Base-by-base conservation (phyloP, 2,113 vertebrate genomes). In the Chloropsis hardwickii region DNA sequence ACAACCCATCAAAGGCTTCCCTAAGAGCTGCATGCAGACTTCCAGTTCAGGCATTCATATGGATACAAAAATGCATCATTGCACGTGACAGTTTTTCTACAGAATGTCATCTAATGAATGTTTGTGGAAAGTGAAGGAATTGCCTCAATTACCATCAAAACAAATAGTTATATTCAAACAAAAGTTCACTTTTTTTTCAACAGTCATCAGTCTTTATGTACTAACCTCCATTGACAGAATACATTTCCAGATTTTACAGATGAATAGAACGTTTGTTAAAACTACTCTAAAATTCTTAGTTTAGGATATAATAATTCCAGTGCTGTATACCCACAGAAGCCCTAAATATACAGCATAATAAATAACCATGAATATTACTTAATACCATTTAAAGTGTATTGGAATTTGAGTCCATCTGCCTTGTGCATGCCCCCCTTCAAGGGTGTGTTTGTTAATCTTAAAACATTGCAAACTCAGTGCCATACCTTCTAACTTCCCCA, bases 81-180 rank as follows among this genome's bases (percentile, higher is more conserved):
- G 45, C 87, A 92, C 17, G 47, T 79, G 82, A 92, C 91, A 73
- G 65, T 80, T 91, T 90, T 82, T 65, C 95, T 85, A 70, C 93
- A 96, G 90, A 97, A 92, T 94, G 86, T 93, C 93, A 88, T 71
- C 76, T 94, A 93, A 97, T 93, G 85, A 96, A 94, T 95, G 85
- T 92, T 94, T 96, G 92, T 72, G 88, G 76, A 83, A 96, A 94
- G 94, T 83, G 85, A 95, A 91, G 88, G 95, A 96, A 94, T 91
- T 91, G 85, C 90, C 85, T 94, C 92, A 94, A 94, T 94, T 95
- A 93, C 87, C 90, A 96, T 90, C 90, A 96, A 97, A 97, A 94
- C 78, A 94, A 95, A 90, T 54, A 96, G 74, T 92, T 92, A 88
- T 37, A 94, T 44, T 90, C 79, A 86, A 93, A 96, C 65, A 91